These are phyloP conservation scores for Serrognathus titanus DNA, from an alignment of 2,888 invertebrate genomes.

Conservation along the genomic window DNA sequence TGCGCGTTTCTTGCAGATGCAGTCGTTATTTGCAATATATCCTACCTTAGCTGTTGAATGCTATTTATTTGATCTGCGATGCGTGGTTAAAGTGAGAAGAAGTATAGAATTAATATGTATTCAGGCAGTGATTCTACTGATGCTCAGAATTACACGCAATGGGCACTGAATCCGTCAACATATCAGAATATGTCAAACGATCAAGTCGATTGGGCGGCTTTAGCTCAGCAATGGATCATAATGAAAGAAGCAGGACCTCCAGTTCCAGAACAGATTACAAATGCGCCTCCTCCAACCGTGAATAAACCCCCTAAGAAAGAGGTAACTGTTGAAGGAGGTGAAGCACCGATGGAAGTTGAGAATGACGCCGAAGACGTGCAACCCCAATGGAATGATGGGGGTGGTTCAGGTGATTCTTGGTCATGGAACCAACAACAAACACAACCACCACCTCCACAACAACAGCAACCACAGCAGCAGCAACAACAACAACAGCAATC, in stretches of 20 bases:
- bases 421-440: constrained; percentile 49
- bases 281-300: constrained; percentile 56
- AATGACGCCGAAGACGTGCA: constrained; percentile 65
- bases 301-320: constrained; percentile 34
- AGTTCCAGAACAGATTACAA: constrained; percentile 54
- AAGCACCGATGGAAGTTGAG: constrained; percentile 86
- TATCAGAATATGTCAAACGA: constrained; percentile 81
- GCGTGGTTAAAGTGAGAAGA: too few relatives aligned
- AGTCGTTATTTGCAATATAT: too few relatives aligned
- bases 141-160: constrained; percentile 66
- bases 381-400: constrained; percentile 23
- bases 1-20: too few relatives aligned
- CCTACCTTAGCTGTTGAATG: too few relatives aligned
- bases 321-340: constrained; percentile 66
- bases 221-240: constrained; percentile 97
- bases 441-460: constrained; percentile 17
- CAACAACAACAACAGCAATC: background rate
- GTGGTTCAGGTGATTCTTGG: constrained; percentile 33
- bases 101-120: constrained; percentile 48
- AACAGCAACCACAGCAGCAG: too few relatives aligned
- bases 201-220: constrained; percentile 92
- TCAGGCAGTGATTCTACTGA: constrained; percentile 56
- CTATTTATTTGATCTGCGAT: too few relatives aligned
- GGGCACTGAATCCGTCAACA: constrained; percentile 77
- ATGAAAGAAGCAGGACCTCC: constrained; percentile 75